These are phyloP conservation scores for Ciconia nigra DNA, from an alignment of 2,797 vertebrate species.

Conservation along the genomic window DNA sequence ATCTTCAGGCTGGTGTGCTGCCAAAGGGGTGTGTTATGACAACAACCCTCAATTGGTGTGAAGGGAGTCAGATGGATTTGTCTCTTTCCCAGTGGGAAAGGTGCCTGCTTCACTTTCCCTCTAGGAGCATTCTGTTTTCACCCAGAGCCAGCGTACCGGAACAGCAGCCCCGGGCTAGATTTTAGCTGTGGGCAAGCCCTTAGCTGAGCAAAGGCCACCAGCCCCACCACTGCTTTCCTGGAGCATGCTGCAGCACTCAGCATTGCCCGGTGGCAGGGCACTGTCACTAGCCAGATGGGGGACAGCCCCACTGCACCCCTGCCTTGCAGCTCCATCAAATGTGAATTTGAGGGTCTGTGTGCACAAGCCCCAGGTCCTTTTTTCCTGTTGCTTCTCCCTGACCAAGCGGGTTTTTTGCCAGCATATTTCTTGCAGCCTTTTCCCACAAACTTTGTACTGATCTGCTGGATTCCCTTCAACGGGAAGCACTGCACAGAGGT, in stretches of 20 bases:
- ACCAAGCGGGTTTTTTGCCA: background rate
- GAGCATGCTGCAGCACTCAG: fast-evolving
- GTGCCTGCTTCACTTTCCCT: background rate
- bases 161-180: background rate
- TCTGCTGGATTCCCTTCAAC: background rate
- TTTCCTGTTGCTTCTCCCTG: background rate
- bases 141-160: background rate
- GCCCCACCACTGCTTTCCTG: background rate
- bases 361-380: background rate
- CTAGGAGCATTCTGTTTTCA: background rate
- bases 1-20: background rate
- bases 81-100: background rate
- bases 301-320: background rate
- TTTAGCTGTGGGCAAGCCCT: background rate
- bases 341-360: background rate
- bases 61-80: background rate
- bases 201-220: background rate
- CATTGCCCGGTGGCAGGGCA: background rate
- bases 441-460: background rate
- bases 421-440: background rate
- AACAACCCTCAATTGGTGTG: background rate
- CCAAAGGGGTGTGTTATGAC: background rate
- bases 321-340: background rate
- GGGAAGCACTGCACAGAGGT: background rate
- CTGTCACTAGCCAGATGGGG: background rate